A percentile compares a stretch with the other conserved stretches of the same genome.
Conservation (phyloP, 2,797 vertebrate species). For the Masticophis lateralis region DNA sequence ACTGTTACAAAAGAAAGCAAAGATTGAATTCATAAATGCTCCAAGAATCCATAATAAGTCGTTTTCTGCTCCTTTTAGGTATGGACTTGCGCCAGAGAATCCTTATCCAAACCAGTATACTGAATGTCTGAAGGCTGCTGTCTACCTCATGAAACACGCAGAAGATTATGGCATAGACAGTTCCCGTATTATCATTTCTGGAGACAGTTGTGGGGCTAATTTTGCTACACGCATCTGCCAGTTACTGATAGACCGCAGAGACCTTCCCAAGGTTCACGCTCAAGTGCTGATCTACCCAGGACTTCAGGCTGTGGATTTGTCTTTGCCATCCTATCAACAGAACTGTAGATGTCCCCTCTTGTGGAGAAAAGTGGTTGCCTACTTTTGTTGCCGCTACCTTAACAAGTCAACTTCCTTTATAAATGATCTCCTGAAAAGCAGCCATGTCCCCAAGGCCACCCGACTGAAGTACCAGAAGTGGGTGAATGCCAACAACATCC, state of each 20-base stretch:
- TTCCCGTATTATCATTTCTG: conserved; percentile 72
- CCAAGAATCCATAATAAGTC: not conserved
- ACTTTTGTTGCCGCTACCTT: conserved; percentile 72
- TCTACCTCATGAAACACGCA: conserved; percentile 76
- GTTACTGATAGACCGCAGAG: conserved; percentile 46
- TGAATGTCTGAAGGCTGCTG: conserved; percentile 70
- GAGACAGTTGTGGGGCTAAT: conserved; percentile 78
- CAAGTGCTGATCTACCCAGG: conserved; percentile 78
- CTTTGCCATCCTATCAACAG: conserved; percentile 80
- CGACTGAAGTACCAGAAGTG: conserved; percentile 69
- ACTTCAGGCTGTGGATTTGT: conserved; percentile 78
- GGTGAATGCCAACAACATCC: conserved; percentile 73
- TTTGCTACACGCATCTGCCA: conserved; percentile 74
- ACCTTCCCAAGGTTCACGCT: conserved; percentile 76
- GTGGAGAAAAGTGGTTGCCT: conserved; percentile 57
- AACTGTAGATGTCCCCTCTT: conserved; percentile 77
- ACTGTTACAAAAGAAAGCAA: not conserved
- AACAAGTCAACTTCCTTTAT: conserved; percentile 64
- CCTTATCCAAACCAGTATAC: conserved; percentile 66
- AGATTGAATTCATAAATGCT: too few species aligned
- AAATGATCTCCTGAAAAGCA: conserved; percentile 66
- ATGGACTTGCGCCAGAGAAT: conserved; percentile 74
- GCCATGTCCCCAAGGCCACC: conserved; percentile 71
- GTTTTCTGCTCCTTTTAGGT: conserved; percentile 51
- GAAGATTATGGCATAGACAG: conserved; percentile 73